phyloP scores from a whole-genome alignment of 2,797 vertebrate genomes.

The Spinibarbus caldwelli region DNA sequence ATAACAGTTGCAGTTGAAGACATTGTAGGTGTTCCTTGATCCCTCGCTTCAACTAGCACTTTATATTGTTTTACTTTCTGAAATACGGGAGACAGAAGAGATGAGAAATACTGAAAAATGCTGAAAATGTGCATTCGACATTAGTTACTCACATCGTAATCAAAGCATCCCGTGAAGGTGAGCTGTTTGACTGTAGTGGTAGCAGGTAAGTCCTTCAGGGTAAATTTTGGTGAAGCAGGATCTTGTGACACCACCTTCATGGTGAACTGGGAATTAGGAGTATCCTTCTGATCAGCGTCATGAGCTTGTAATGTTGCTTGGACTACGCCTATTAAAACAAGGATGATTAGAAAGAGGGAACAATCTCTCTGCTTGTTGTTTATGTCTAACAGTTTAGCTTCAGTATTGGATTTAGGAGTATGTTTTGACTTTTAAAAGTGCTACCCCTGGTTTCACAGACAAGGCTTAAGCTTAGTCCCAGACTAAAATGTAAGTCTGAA shows the following conservation, averaged over 20 bases:
- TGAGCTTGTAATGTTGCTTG: conserved; percentile 58
- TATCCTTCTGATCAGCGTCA: conserved; percentile 75
- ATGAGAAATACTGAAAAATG: neutral
- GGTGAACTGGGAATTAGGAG: conserved; percentile 74
- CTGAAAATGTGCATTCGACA: too few relatives aligned
- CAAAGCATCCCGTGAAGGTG: conserved; percentile 76
- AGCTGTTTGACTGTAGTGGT: conserved; percentile 61
- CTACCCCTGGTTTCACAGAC: too few relatives aligned
- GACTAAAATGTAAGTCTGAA: too few relatives aligned
- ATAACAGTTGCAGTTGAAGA: conserved; percentile 72
- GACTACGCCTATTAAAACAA: conserved; percentile 60
- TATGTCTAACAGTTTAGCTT: too few relatives aligned
- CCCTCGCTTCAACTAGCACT: conserved; percentile 73
- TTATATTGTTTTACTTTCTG: conserved; percentile 73
- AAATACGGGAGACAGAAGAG: conserved; percentile 28
- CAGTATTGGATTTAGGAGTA: too few relatives aligned
- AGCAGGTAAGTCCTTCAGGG: neutral
- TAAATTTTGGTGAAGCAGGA: conserved; percentile 69
- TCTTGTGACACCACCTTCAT: conserved; percentile 74
- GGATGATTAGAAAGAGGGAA: neutral
- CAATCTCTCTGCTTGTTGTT: too few relatives aligned
- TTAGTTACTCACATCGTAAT: conserved; percentile 78
- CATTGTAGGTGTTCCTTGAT: conserved; percentile 69
- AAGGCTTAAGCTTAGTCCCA: too few relatives aligned
- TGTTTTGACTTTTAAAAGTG: neutral